Conservation (phyloP, 2,797 vertebrate species). For the Rhinichthys osculus region DNA sequence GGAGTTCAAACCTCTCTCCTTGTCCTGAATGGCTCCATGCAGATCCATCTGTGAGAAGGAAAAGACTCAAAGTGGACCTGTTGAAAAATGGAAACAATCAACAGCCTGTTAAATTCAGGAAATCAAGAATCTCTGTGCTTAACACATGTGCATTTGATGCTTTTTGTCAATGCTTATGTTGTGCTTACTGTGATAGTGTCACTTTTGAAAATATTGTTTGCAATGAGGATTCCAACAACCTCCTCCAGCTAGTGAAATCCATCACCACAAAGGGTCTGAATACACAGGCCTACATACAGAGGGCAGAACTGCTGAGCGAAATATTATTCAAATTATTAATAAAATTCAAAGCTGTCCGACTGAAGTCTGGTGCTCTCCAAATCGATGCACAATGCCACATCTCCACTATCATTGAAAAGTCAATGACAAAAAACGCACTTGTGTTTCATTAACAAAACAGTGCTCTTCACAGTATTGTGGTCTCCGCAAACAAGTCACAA, state of each 20-base stretch:
- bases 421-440: not conserved
- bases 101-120: not conserved
- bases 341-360: not conserved
- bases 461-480: slow-evolving; percentile 22
- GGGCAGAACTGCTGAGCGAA: slow-evolving; percentile 9
- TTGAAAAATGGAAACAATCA: slow-evolving; percentile 44
- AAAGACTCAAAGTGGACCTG: slow-evolving; percentile 23
- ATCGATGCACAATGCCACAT: not conserved
- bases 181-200: not conserved
- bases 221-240: not conserved
- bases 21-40: slow-evolving; percentile 37
- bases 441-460: not conserved
- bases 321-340: no score
- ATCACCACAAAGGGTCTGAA: not conserved
- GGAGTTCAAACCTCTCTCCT: slow-evolving; percentile 20
- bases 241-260: slow-evolving; percentile 29
- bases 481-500: not conserved
- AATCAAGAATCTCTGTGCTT: slow-evolving; percentile 7
- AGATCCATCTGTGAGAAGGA: slow-evolving; percentile 20
- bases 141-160: slow-evolving; percentile 33
- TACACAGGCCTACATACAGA: not conserved
- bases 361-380: slow-evolving; percentile 27
- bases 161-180: slow-evolving; percentile 34
- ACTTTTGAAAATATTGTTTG: slow-evolving; percentile 4
- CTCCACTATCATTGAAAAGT: slow-evolving; percentile 1